Conservation (phyloP, 2,113 vertebrate species). For the Dasyprocta punctata region DNA sequence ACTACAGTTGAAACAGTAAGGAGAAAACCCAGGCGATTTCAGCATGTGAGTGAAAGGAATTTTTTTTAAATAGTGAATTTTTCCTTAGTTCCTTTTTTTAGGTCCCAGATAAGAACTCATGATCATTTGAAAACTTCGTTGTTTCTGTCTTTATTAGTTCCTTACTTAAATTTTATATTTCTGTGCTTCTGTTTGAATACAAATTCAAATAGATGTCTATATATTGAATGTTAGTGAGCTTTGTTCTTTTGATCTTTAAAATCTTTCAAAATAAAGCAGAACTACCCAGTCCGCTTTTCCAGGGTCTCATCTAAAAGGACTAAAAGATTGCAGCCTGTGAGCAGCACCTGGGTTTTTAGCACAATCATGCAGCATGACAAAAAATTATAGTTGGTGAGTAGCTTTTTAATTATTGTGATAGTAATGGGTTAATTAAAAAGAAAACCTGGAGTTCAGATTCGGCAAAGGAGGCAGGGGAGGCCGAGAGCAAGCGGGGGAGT, state of each 20-base stretch:
- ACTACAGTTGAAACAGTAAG: slow-evolving; percentile 1
- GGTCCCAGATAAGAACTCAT: slow-evolving; percentile 90
- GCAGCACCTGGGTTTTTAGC: slow-evolving; percentile 42
- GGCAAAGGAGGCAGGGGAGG: slow-evolving; percentile 39
- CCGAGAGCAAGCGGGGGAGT: slow-evolving; percentile 68
- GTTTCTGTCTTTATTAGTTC: slow-evolving; percentile 70
- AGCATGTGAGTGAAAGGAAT: slow-evolving; percentile 25
- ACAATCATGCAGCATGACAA: slow-evolving; percentile 57
- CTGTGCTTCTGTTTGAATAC: slow-evolving; percentile 80
- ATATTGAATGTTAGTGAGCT: slow-evolving; percentile 85
- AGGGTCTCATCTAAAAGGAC: slow-evolving; percentile 62
- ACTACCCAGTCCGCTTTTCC: slow-evolving; percentile 72
- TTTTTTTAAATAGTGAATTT: slow-evolving; percentile 54
- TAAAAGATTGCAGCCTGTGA: not conserved
- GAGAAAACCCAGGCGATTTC: slow-evolving; percentile 22
- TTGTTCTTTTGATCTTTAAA: slow-evolving; percentile 74
- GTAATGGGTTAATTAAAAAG: slow-evolving; percentile 70
- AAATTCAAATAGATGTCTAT: slow-evolving; percentile 84
- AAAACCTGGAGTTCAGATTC: slow-evolving; percentile 81
- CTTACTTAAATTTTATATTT: slow-evolving; percentile 82
- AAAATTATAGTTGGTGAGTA: slow-evolving; percentile 60
- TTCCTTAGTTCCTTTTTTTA: slow-evolving; percentile 33
- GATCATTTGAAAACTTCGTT: slow-evolving; percentile 88
- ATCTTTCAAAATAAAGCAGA: slow-evolving; percentile 86
- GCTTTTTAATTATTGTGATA: slow-evolving; percentile 59